Base-by-base conservation (phyloP, 1,140 invertebrate genomes). In the Drosophila kanapiae region DNA sequence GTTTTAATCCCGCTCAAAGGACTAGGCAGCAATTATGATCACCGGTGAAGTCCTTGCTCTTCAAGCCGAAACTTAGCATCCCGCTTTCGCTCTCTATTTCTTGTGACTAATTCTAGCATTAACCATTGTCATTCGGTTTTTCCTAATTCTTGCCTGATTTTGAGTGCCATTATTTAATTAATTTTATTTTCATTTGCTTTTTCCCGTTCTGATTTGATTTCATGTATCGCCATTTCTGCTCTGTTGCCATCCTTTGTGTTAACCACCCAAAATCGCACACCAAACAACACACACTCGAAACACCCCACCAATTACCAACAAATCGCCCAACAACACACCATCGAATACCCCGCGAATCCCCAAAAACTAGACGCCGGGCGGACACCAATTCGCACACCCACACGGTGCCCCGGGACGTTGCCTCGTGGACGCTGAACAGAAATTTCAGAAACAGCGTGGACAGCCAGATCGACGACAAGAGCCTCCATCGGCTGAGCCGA, bases 381-480 rank as follows among this genome's bases (percentile, higher is more conserved):
- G 91, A 92, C 37, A 85, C 91, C 8, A 92, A 92, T 29, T 78
- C 82, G 16, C 75, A 78, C 33, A 88, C 80, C 8, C 85, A 91
- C 35, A 82, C 80, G 35, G 82, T 90, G 65, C 91, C 78, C 6
- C 58, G 91, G 40, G 91, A 92, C 18, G 82, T 92, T 47, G 85
- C 91, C 18, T 92, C 91, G 16, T 92, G 91, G 91, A 92, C 91
- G 11, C 60, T 92, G 48, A 92, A 86, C 59, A 78, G 91, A 0
- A 92, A 92, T 47, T 92, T 92, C 72, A 82, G 91, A 14, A 92
- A 84, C 38, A 92, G 91, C 60, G 88, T 92, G 40, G 91, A 92
- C 23, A 91, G 91, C 40, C 91, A 92, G 51, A 92, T 92, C 40
- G 91, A 92, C 38, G 91, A 91, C 61, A 92, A 88, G 56, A 91